phyloP scores from a whole-genome alignment of 2,797 vertebrate genomes.

The Enteromius viviparus region DNA sequence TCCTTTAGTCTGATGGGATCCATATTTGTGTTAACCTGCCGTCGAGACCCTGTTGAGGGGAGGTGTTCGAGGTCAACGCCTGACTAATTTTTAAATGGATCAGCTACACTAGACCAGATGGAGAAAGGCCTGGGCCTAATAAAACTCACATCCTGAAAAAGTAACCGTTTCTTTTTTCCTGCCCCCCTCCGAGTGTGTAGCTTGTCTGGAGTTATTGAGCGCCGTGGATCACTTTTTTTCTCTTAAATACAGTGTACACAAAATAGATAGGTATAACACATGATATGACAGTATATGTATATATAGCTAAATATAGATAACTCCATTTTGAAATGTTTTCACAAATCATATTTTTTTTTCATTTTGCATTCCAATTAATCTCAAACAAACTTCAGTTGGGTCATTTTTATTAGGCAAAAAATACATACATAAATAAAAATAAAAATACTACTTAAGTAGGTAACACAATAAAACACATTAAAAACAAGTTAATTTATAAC shows the following conservation, averaged over 20 bases:
- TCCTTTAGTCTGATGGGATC: constrained; percentile 63
- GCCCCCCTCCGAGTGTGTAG: constrained; percentile 12
- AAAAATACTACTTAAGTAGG: too few relatives aligned
- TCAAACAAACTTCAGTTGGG: too few relatives aligned
- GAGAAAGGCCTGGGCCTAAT: constrained; percentile 72
- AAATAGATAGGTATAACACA: background rate
- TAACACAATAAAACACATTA: too few relatives aligned
- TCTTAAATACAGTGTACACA: background rate
- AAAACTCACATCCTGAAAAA: constrained; percentile 74
- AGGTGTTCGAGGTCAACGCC: constrained; percentile 72
- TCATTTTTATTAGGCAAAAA: too few relatives aligned
- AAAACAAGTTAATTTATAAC: too few relatives aligned
- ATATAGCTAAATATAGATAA: too few relatives aligned
- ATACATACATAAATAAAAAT: too few relatives aligned
- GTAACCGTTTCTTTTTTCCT: constrained; percentile 64
- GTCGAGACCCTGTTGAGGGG: constrained; percentile 67
- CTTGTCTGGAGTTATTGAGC: background rate
- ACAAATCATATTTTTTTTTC: too few relatives aligned
- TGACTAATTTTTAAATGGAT: constrained; percentile 77
- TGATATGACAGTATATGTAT: too few relatives aligned
- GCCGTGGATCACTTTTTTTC: background rate
- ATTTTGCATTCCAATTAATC: too few relatives aligned
- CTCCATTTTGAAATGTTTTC: too few relatives aligned
- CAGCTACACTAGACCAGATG: constrained; percentile 75
- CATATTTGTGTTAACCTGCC: constrained; percentile 68